phyloP scores from a whole-genome alignment of 2,888 invertebrate species.

The Miltochrista miniata region DNA sequence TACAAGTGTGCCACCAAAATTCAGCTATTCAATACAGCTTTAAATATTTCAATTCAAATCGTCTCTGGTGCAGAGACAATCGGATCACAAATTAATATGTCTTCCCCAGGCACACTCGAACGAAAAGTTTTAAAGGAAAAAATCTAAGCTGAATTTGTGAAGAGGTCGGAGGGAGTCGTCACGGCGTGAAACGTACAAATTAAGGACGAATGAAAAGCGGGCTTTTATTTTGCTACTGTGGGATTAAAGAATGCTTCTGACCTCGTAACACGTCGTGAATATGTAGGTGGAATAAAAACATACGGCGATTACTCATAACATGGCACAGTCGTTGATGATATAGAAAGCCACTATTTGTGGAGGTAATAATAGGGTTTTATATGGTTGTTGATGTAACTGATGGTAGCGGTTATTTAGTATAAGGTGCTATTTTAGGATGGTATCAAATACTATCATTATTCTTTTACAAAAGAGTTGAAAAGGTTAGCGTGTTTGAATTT shows the following conservation, averaged over 20 bases:
- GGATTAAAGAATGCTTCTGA: conserved; percentile 33
- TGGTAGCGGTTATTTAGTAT: no score
- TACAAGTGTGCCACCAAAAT: no score
- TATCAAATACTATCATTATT: no score
- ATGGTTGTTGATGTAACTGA: no score
- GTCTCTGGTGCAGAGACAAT: conserved; percentile 1
- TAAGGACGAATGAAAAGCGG: conserved; percentile 26
- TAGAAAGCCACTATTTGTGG: no score
- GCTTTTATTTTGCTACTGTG: conserved; percentile 40
- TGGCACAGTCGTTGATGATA: not conserved
- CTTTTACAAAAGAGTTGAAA: no score
- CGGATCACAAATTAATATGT: conserved; percentile 16
- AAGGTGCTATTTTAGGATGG: no score
- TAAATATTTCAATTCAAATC: not conserved
- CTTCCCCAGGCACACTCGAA: conserved; percentile 11
- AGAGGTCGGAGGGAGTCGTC: not conserved
- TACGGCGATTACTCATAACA: not conserved
- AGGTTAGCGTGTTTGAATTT: no score
- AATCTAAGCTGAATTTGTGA: conserved; percentile 6
- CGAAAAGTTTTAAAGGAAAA: conserved; percentile 8
- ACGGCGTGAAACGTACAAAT: conserved; percentile 23
- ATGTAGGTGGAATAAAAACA: not conserved
- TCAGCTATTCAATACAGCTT: no score
- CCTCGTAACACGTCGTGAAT: not conserved
- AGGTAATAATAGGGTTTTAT: no score